A percentile compares a stretch with the other conserved stretches of the same genome.
These are phyloP conservation scores for Lacanobia wlatinum DNA, from an alignment of 2,888 invertebrate species.

Conservation along the genomic window DNA sequence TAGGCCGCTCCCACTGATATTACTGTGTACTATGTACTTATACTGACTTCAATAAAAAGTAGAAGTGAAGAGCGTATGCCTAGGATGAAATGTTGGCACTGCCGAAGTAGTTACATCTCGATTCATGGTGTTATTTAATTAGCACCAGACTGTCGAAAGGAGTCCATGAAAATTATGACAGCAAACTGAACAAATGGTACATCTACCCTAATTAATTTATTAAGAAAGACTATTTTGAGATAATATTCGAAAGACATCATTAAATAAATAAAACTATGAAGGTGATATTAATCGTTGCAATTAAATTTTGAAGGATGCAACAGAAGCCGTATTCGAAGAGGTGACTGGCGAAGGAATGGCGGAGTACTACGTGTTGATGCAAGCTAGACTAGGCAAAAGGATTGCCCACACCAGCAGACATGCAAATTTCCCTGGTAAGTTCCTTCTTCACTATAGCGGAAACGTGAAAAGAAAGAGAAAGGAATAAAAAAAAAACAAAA, in stretches of 20 bases:
- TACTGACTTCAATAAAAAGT: no score
- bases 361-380: constrained; percentile 72
- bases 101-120: no score
- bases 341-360: constrained; percentile 69
- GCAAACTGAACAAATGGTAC: background rate
- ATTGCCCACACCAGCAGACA: constrained; percentile 61
- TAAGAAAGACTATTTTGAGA: background rate
- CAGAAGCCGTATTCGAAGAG: constrained; percentile 70
- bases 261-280: background rate
- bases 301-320: constrained; percentile 71
- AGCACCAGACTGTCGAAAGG: no score
- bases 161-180: background rate
- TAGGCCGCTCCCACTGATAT: no score
- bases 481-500: background rate
- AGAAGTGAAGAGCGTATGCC: no score
- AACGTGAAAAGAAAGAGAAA: background rate
- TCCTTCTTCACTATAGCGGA: constrained; percentile 3
- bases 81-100: no score
- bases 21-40: no score
- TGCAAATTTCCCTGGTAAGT: constrained; percentile 77
- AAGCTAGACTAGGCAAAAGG: constrained; percentile 42
- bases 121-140: no score
- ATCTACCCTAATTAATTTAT: background rate
- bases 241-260: background rate
- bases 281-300: background rate